Base-by-base conservation (phyloP, 2,888 invertebrate genomes). In the Synergus japonicus region DNA sequence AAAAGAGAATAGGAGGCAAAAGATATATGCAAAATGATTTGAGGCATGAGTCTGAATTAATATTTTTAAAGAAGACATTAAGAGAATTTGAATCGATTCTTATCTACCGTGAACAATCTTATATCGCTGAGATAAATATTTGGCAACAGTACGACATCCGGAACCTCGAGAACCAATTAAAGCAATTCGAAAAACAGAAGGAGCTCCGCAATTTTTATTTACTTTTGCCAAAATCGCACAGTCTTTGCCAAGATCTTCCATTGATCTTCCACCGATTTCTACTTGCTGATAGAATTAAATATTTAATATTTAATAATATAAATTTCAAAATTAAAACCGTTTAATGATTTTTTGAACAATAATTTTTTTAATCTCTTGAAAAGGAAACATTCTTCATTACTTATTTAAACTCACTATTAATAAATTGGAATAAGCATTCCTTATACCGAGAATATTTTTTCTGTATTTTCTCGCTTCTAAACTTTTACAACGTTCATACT, bases 151-250 rank as follows among this genome's bases (percentile, higher is more conserved):
- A 80, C 92, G 92, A 49, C 94, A 91, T 2, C 95, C 94, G 18
- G 94, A 93, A 79, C 95, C 95, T 67, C 94, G 90, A 0, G 94
- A 93, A 5, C 95, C 95, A 1, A 95, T 87, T 0, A 96, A 88
- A 58, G 94, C 88, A 78, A 95, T 93, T 60, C 95, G 93, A 84
- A 95, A 94, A 49, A 93, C 91, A 46, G 93, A 93, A 0, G 95
- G 95, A 0, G 94, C 93, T 49, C 91, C 91, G 46, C 88, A 86
- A 67, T 92, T 89, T 78, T 90, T 89, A 77, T 89, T 90, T 49
- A 88, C 88, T 78, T 88, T 92, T 1, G 92, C 86, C 22, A 93
- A 82, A 76, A 89, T 88, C 0, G 91, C 86, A 78, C 93, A 92
- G 82, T 91, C 91, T 2, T 88, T 87, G 3, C 91, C 92, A 9